Evolutionary conservation across 2,888 invertebrate species (phyloP).

Genomic region (Tuberolachnus salignus): DNA sequence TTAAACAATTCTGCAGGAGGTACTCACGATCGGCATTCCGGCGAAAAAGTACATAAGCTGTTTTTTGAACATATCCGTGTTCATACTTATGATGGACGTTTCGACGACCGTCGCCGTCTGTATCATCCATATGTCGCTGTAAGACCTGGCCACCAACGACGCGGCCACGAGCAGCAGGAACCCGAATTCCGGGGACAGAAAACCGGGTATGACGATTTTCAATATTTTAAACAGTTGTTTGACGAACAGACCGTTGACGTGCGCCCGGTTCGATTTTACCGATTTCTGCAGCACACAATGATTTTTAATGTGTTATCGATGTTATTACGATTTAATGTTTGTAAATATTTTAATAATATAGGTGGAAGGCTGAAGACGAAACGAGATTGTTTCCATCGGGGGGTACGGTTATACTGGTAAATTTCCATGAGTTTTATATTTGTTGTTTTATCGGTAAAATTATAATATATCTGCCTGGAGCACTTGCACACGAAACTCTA

Average conservation of each 20-base stretch:
- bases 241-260: conserved; percentile 77
- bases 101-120: conserved; percentile 92
- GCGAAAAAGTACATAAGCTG: conserved; percentile 79
- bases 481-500: too few species aligned
- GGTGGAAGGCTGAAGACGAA: too few species aligned
- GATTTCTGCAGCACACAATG: conserved; percentile 62
- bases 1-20: conserved; percentile 5
- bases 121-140: conserved; percentile 98
- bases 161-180: conserved; percentile 76
- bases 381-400: too few species aligned
- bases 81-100: conserved; percentile 90
- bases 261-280: conserved; percentile 68
- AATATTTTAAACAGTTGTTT: conserved; percentile 73
- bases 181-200: conserved; percentile 77
- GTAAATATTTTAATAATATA: too few species aligned
- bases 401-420: too few species aligned
- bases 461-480: too few species aligned
- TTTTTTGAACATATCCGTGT: conserved; percentile 75
- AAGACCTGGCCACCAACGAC: conserved; percentile 83
- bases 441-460: too few species aligned
- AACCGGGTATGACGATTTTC: conserved; percentile 79
- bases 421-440: too few species aligned
- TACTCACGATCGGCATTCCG: conserved; percentile 83
- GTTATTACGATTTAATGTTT: too few species aligned
- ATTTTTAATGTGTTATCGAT: too few species aligned